Conservation (phyloP, 2,888 invertebrate genomes). For the Spodoptera littoralis region DNA sequence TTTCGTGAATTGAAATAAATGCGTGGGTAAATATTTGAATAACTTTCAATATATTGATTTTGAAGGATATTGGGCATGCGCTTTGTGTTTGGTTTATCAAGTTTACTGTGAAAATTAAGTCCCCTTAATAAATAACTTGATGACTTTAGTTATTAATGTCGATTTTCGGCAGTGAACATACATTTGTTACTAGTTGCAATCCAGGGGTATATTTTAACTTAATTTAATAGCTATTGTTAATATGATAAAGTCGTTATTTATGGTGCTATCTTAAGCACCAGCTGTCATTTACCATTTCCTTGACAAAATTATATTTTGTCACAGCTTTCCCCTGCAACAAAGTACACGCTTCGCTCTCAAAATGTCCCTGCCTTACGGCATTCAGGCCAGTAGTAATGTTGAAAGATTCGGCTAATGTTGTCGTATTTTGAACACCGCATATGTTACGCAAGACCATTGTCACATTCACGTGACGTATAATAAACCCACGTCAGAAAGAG, state of each 20-base stretch:
- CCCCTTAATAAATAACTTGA: no score
- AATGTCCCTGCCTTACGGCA: conserved; percentile 37
- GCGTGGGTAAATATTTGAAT: conserved; percentile 5
- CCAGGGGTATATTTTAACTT: no score
- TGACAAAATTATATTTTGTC: not conserved
- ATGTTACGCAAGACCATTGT: conserved; percentile 49
- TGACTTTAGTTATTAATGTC: no score
- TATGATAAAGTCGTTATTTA: not conserved
- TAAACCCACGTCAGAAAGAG: conserved; percentile 13
- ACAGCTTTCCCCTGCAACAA: not conserved
- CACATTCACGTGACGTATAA: conserved; percentile 23
- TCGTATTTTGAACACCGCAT: conserved; percentile 51
- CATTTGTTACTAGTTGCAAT: no score
- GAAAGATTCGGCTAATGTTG: conserved; percentile 57
- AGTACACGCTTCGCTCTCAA: conserved; percentile 26
- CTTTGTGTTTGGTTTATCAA: not conserved
- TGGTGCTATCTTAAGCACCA: no score
- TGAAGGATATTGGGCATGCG: not conserved
- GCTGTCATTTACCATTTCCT: not conserved
- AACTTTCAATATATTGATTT: conserved; percentile 17
- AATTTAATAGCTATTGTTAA: not conserved
- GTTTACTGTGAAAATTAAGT: not conserved
- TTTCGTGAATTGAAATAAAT: no score
- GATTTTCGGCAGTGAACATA: no score
- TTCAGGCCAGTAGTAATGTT: conserved; percentile 46